phyloP scores from a whole-genome alignment of 2,113 vertebrate species.

The Penelope pileata region DNA sequence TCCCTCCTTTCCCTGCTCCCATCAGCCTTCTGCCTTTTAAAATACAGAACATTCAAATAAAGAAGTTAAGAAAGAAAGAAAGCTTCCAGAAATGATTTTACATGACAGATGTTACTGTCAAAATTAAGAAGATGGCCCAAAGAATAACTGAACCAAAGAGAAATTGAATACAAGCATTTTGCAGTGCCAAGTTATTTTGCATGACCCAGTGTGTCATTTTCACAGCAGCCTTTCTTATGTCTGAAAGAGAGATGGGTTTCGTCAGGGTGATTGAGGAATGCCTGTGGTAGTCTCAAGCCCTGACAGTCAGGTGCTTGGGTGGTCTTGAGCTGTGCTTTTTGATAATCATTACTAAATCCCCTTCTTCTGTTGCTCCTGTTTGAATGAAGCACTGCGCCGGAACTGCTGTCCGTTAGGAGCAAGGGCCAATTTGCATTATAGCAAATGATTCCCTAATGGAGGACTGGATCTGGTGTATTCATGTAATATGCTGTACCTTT shows the following conservation, averaged over 20 bases:
- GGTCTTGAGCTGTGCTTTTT: neutral
- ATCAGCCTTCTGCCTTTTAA: neutral
- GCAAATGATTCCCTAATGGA: neutral
- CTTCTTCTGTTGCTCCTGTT: neutral
- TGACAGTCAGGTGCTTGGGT: neutral
- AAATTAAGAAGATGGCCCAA: conserved; percentile 1
- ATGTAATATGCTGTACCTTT: neutral
- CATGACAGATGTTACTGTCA: neutral
- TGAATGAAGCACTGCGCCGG: neutral
- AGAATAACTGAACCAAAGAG: neutral
- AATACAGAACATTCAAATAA: neutral
- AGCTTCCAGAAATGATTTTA: neutral
- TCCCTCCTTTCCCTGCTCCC: neutral
- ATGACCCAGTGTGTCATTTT: neutral
- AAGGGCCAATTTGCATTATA: neutral
- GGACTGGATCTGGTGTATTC: neutral
- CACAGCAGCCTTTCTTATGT: neutral
- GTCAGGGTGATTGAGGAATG: neutral
- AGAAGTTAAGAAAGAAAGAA: neutral
- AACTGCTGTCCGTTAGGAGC: neutral
- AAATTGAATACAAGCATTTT: neutral
- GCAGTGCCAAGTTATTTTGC: neutral
- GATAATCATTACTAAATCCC: neutral
- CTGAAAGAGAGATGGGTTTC: neutral
- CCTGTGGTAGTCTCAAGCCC: neutral